Conservation (phyloP, 2,113 vertebrate genomes). For the Rattus rattus region DNA sequence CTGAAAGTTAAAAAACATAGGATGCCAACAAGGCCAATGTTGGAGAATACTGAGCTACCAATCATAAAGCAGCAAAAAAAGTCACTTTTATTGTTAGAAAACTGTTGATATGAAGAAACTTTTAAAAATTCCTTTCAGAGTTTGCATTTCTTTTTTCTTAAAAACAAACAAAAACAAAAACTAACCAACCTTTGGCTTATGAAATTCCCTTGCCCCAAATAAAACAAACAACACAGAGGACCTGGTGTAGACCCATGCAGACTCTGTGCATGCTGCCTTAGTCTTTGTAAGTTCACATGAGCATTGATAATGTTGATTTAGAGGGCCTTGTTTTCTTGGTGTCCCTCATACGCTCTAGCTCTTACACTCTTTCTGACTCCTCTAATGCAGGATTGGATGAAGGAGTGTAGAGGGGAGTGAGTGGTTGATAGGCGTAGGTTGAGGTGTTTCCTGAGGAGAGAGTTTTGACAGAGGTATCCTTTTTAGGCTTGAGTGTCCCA, state of each 20-base stretch:
- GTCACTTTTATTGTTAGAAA: conserved; percentile 64
- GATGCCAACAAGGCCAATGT: neutral
- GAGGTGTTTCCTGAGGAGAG: neutral
- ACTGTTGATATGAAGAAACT: conserved; percentile 52
- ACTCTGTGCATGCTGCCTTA: neutral
- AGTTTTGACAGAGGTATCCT: neutral
- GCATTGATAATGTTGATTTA: neutral
- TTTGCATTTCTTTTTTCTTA: neutral
- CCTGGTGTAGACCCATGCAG: neutral
- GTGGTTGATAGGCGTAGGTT: neutral
- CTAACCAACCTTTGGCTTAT: neutral
- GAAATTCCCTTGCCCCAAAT: neutral
- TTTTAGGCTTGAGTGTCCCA: neutral
- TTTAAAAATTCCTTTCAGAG: conserved; percentile 43
- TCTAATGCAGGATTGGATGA: neutral
- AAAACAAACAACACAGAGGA: neutral
- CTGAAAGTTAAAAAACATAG: neutral
- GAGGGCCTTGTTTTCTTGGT: neutral
- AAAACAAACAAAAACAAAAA: neutral
- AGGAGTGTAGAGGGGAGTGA: neutral
- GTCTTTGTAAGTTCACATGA: neutral
- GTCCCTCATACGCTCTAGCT: neutral
- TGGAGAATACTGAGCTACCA: conserved; percentile 35
- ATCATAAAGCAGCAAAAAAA: conserved; percentile 59
- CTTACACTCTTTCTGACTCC: neutral